These are phyloP conservation scores for Apocrypta bakeri DNA, from an alignment of 1,140 invertebrate species.

Conservation along the genomic window DNA sequence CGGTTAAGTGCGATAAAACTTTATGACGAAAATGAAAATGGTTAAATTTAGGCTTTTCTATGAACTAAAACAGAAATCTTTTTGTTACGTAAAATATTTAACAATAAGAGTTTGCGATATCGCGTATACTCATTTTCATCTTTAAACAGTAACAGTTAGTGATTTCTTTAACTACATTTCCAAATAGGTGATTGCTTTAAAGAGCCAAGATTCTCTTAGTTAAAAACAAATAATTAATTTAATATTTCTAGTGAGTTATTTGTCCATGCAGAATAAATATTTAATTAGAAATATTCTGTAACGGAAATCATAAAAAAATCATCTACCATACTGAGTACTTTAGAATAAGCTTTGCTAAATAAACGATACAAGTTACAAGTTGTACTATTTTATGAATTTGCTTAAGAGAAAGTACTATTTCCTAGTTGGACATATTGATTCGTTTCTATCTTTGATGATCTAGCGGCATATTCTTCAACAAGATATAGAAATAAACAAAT, in stretches of 20 bases:
- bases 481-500: not conserved
- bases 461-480: slow-evolving; percentile 7
- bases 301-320: no score
- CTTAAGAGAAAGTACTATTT: slow-evolving; percentile 48
- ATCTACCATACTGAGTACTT: no score
- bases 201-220: not conserved
- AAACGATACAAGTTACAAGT: slow-evolving; percentile 38
- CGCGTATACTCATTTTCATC: slow-evolving; percentile 33
- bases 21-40: no score
- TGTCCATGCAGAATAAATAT: no score
- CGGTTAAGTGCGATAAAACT: no score
- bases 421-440: slow-evolving; percentile 45
- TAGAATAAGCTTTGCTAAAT: slow-evolving; percentile 34
- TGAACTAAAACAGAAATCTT: no score
- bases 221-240: not conserved
- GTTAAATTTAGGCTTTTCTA: no score
- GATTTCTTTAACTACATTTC: slow-evolving; percentile 30
- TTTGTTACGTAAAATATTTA: no score
- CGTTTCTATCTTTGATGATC: slow-evolving; percentile 42
- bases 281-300: no score
- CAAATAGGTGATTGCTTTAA: slow-evolving; percentile 7
- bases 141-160: not conserved
- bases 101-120: slow-evolving; percentile 33
- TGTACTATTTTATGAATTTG: slow-evolving; percentile 45
- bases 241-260: no score